These are phyloP conservation scores for Parambassis ranga DNA, from an alignment of 2,797 vertebrate species.

Conservation along the genomic window DNA sequence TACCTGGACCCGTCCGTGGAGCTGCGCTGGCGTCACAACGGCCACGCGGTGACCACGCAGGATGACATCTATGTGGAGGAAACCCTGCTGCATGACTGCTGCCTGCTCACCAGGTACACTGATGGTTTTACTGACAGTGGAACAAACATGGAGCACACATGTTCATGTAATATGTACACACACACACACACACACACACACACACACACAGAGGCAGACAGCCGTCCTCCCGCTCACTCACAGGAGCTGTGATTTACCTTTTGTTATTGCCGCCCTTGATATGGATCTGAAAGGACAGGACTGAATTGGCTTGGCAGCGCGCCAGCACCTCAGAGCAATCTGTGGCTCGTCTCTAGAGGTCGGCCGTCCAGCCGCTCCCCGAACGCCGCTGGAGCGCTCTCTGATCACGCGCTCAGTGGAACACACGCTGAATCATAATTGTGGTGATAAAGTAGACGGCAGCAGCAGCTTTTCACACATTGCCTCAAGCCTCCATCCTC, in stretches of 20 bases:
- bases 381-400: constrained; percentile 1
- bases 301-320: constrained; percentile 68
- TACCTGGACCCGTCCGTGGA: constrained; percentile 81
- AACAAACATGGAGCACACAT: too few relatives aligned
- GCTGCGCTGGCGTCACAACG: constrained; percentile 86
- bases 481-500: constrained; percentile 21
- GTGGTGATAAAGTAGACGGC: constrained; percentile 53
- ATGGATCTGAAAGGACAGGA: constrained; percentile 71
- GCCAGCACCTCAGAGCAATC: constrained; percentile 68
- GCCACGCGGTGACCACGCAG: constrained; percentile 74
- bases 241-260: constrained; percentile 58
- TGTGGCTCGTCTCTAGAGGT: constrained; percentile 51
- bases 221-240: constrained; percentile 6
- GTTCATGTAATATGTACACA: background rate
- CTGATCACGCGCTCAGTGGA: constrained; percentile 59
- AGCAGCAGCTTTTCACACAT: constrained; percentile 8
- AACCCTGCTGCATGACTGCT: constrained; percentile 91
- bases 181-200: background rate
- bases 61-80: constrained; percentile 89
- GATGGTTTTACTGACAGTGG: too few relatives aligned
- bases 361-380: constrained; percentile 33
- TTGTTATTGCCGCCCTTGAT: constrained; percentile 72
- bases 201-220: background rate
- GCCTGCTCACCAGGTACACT: constrained; percentile 89
- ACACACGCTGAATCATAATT: constrained; percentile 76